Evolutionary conservation across 2,113 vertebrate genomes (phyloP).

Genomic region (Vulpes lagopus): DNA sequence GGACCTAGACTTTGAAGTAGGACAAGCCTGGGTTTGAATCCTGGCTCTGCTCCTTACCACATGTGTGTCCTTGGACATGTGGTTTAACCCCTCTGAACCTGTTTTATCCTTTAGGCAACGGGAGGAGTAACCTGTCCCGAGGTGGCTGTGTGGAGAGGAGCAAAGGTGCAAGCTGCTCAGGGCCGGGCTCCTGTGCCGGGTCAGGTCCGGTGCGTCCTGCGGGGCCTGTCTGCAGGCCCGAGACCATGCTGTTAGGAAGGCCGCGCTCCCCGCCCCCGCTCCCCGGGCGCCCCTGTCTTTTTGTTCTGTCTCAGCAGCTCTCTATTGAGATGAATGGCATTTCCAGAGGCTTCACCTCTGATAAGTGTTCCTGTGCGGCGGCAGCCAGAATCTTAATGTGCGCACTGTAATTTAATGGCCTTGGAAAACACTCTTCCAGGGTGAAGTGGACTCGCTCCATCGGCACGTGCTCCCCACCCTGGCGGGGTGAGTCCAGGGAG

Average conservation of each 20-base stretch:
- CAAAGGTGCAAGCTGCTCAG: neutral
- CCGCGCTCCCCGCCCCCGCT: fast-evolving
- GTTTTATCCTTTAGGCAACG: neutral
- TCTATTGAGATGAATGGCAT: constrained; percentile 73
- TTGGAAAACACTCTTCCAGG: neutral
- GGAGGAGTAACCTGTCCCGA: neutral
- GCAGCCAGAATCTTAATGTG: constrained; percentile 72
- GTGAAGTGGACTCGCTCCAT: neutral
- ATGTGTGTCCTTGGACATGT: neutral
- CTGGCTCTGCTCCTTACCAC: neutral
- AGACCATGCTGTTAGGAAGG: neutral
- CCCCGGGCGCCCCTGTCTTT: neutral
- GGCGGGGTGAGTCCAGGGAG: neutral
- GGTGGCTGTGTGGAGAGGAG: neutral
- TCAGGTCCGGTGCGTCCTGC: neutral
- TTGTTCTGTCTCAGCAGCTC: constrained; percentile 65
- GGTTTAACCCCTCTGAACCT: neutral
- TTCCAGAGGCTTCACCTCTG: constrained; percentile 68
- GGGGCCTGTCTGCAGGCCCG: fast-evolving
- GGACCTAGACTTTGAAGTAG: neutral
- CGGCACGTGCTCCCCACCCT: neutral
- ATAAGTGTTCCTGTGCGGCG: constrained; percentile 50
- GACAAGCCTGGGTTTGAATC: neutral
- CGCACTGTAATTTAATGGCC: constrained; percentile 55
- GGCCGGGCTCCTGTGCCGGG: too few relatives aligned